Evolutionary conservation across 2,888 invertebrate genomes (phyloP).

Genomic region (Andrena hattorfiana): DNA sequence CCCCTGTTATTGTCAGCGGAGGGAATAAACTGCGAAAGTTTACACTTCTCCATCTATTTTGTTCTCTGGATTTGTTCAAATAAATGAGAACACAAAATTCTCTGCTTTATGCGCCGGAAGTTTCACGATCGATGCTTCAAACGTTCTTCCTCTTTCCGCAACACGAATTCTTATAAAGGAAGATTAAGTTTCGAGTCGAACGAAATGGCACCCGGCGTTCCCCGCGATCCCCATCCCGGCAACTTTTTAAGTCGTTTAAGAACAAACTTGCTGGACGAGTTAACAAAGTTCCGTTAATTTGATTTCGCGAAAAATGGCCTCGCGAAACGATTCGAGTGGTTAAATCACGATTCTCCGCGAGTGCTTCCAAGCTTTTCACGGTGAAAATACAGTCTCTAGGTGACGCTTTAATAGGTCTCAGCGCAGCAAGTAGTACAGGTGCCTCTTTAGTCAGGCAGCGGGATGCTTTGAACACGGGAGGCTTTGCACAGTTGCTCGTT

Average conservation of each 20-base stretch:
- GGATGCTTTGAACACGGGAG: not conserved
- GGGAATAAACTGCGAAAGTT: not conserved
- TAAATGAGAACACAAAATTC: too few relatives aligned
- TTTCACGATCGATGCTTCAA: not conserved
- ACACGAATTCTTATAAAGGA: not conserved
- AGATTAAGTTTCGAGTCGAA: not conserved
- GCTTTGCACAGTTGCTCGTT: too few relatives aligned
- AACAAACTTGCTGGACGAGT: not conserved
- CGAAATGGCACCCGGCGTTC: not conserved
- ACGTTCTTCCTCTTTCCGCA: not conserved
- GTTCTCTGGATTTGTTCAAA: not conserved
- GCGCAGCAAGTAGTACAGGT: not conserved
- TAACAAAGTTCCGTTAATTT: conserved; percentile 11
- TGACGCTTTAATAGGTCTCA: not conserved
- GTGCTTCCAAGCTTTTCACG: not conserved
- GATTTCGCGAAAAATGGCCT: conserved; percentile 5
- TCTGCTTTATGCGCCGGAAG: not conserved
- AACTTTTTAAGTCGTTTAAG: not conserved
- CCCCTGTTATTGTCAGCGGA: not conserved
- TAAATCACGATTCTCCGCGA: not conserved
- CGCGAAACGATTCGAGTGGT: not conserved
- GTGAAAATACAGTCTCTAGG: not conserved
- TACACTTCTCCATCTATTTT: not conserved
- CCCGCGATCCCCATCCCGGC: not conserved
- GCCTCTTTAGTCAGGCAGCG: not conserved